phyloP scores from a whole-genome alignment of 2,113 vertebrate genomes.

The Tragulus kanchil region DNA sequence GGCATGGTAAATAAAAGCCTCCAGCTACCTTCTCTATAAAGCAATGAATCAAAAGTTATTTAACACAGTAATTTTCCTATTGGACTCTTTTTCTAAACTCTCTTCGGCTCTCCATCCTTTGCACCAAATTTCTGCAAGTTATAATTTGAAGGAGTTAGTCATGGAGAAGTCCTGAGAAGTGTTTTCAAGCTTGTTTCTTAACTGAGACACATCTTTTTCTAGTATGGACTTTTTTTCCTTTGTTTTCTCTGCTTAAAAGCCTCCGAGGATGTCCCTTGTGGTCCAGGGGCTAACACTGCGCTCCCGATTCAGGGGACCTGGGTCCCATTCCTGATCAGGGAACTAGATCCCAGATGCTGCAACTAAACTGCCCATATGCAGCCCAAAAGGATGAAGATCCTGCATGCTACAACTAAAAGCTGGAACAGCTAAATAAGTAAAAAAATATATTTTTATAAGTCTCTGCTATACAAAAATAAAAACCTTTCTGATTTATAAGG shows the following conservation, averaged over 20 bases:
- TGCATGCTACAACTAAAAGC: background rate
- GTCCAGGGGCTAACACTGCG: background rate
- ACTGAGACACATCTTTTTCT: constrained; percentile 7
- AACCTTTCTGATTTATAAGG: background rate
- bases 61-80: constrained; percentile 70
- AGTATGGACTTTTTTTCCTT: background rate
- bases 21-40: constrained; percentile 50
- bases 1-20: constrained; percentile 53
- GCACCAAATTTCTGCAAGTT: background rate
- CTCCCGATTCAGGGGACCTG: background rate
- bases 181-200: background rate
- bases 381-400: background rate
- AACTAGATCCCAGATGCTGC: background rate
- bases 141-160: background rate
- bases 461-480: background rate
- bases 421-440: background rate
- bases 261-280: background rate
- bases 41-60: background rate
- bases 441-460: background rate
- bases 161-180: background rate
- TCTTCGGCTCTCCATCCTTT: background rate
- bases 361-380: background rate
- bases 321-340: background rate
- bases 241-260: background rate
- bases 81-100: constrained; percentile 47